Percentiles rank a stretch among this genome's conserved stretches.
These are phyloP conservation scores for Chaetodon trifasciatus DNA, from an alignment of 2,797 vertebrate species.

Conservation along the genomic window DNA sequence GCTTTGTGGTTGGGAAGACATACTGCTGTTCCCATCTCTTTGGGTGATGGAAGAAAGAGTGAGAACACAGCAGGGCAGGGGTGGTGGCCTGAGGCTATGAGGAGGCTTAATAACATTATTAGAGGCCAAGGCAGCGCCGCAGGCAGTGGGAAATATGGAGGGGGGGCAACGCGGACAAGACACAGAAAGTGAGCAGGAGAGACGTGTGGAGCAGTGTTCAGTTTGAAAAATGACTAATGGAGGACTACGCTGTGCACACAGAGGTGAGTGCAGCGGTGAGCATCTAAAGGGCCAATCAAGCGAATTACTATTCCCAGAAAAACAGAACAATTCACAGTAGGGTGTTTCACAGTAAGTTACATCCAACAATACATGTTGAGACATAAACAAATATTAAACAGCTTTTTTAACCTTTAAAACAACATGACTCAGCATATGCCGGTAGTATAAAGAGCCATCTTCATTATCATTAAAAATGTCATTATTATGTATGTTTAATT, in stretches of 20 bases:
- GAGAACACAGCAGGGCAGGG: slow-evolving; percentile 68
- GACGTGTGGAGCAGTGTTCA: slow-evolving; percentile 32
- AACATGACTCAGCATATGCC: not conserved
- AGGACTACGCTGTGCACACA: slow-evolving; percentile 50
- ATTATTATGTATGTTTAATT: not conserved
- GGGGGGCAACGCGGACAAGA: slow-evolving; percentile 24
- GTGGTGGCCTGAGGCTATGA: slow-evolving; percentile 62
- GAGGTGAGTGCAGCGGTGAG: slow-evolving; percentile 39
- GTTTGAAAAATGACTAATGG: slow-evolving; percentile 61
- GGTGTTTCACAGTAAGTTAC: slow-evolving; percentile 36
- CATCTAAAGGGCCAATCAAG: slow-evolving; percentile 45
- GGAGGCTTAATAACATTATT: slow-evolving; percentile 82
- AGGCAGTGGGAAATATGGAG: slow-evolving; percentile 36
- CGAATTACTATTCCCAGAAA: slow-evolving; percentile 63
- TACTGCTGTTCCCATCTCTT: slow-evolving; percentile 60
- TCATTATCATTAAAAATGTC: not conserved
- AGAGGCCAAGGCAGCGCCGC: slow-evolving; percentile 60
- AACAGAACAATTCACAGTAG: slow-evolving; percentile 48
- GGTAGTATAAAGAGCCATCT: not conserved
- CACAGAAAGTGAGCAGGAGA: slow-evolving; percentile 34
- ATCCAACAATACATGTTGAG: slow-evolving; percentile 22
- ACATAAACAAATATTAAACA: slow-evolving; percentile 25
- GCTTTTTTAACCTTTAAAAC: not conserved
- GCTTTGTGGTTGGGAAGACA: slow-evolving; percentile 42
- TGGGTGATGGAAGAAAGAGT: slow-evolving; percentile 58